Percentiles rank a stretch among this genome's conserved stretches.
phyloP scores from a whole-genome alignment of 1,140 invertebrate species.

The Hormaphis cornu region DNA sequence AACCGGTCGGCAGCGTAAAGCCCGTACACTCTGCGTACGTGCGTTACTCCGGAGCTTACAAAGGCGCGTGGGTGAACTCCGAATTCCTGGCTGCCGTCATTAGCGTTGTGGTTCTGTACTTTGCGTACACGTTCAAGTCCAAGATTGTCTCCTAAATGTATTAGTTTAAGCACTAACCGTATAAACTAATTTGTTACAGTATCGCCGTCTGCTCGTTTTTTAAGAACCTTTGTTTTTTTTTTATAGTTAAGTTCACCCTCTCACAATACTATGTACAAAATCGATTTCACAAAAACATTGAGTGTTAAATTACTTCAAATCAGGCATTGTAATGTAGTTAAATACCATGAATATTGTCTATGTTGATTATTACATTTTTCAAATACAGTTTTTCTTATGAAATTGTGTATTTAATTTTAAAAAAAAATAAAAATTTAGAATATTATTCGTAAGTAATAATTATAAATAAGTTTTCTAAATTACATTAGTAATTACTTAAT shows the following conservation, averaged over 20 bases:
- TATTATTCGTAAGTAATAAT: no score
- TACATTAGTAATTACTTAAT: no score
- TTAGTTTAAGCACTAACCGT: background rate
- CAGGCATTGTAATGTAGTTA: no score
- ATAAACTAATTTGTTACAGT: background rate
- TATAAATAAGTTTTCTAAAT: no score
- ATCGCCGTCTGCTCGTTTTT: background rate
- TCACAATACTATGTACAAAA: no score
- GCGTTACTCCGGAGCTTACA: slow-evolving; percentile 76
- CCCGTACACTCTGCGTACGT: slow-evolving; percentile 65
- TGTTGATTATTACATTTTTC: no score
- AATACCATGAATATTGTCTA: no score
- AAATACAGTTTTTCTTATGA: no score
- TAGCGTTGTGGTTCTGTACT: slow-evolving; percentile 71
- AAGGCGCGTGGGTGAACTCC: slow-evolving; percentile 83
- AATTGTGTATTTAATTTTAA: no score
- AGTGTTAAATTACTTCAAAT: no score
- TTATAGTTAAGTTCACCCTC: background rate
- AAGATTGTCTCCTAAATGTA: slow-evolving; percentile 56
- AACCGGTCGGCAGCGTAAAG: slow-evolving; percentile 56
- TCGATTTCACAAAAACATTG: no score
- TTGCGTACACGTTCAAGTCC: slow-evolving; percentile 72
- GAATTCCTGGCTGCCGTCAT: slow-evolving; percentile 76
- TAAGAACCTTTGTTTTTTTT: background rate
- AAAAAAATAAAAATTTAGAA: no score